Conservation (phyloP, 53 echinoderm and acorn worm species). For the Stichopus horrens region DNA sequence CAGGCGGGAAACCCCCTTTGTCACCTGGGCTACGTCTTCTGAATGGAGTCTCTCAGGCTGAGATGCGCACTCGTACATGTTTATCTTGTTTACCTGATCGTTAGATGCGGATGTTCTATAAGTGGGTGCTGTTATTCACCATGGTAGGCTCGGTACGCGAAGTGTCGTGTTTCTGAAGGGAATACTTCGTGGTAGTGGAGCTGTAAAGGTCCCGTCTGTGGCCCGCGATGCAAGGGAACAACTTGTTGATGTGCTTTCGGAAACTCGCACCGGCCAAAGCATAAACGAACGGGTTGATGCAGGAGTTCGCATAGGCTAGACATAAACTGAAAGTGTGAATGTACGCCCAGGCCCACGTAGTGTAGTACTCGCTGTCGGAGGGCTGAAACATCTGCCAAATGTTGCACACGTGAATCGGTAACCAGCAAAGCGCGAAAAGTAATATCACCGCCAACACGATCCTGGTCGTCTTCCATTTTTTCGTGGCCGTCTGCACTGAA, state of each 20-base stretch:
- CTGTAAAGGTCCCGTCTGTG: neutral
- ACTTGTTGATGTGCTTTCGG: conserved; percentile 65
- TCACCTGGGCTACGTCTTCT: too few relatives aligned
- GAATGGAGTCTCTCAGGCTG: too few relatives aligned
- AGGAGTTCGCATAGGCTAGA: conserved; percentile 84
- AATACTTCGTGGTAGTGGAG: conserved; percentile 30
- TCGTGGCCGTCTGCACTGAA: conserved; percentile 76
- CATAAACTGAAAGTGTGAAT: conserved; percentile 59
- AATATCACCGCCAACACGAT: conserved; percentile 87
- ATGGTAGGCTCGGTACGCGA: conserved; percentile 34
- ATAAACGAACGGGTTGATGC: conserved; percentile 89
- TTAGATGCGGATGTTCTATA: neutral
- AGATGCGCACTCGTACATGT: too few relatives aligned
- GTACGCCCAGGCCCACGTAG: conserved; percentile 8
- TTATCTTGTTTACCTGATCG: too few relatives aligned
- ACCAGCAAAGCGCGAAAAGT: conserved; percentile 90
- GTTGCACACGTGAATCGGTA: conserved; percentile 82
- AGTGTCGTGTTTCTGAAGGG: conserved; percentile 46
- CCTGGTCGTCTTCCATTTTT: conserved; percentile 90
- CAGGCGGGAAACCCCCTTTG: too few relatives aligned
- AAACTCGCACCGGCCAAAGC: conserved; percentile 88
- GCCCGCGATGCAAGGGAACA: conserved; percentile 41
- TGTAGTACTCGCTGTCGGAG: neutral
- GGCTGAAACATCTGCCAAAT: conserved; percentile 74
- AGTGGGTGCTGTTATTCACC: conserved; percentile 39